Conservation (phyloP, 2,113 vertebrate genomes). For the Epinephelus lanceolatus region DNA sequence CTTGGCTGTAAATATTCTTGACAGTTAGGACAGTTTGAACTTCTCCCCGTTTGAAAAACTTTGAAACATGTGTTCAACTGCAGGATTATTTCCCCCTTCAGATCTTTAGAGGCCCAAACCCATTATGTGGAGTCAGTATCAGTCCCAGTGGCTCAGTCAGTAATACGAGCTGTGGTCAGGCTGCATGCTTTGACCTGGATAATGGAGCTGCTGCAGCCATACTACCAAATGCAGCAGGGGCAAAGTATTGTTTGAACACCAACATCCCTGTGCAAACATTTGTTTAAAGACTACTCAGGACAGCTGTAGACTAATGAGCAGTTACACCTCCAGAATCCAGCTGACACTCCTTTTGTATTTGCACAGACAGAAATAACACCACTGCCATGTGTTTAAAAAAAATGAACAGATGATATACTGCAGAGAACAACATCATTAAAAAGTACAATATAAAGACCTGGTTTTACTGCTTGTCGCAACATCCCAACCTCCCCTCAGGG, state of each 20-base stretch:
- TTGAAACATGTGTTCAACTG: not conserved
- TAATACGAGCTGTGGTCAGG: constrained; percentile 30
- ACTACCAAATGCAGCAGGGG: not conserved
- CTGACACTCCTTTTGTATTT: constrained; percentile 8
- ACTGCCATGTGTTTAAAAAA: not conserved
- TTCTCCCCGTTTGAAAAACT: not conserved
- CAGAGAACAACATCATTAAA: not conserved
- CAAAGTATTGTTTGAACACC: constrained; percentile 1
- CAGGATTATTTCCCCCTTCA: accelerated
- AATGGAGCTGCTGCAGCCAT: not conserved
- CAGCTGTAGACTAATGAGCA: not conserved
- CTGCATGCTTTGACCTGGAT: constrained; percentile 10
- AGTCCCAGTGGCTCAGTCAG: constrained; percentile 21
- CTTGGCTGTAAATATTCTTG: not conserved
- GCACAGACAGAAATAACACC: not conserved
- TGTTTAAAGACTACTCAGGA: not conserved
- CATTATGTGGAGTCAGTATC: not conserved
- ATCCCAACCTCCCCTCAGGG: not conserved
- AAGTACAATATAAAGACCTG: not conserved
- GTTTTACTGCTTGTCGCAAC: constrained; percentile 2
- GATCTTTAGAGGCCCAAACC: not conserved
- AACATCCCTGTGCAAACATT: constrained; percentile 37
- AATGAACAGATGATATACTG: not conserved
- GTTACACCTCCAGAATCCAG: not conserved
- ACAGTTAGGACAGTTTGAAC: not conserved